Evolutionary conservation across 2,797 vertebrate species (phyloP).

Genomic region (Momotus momota): DNA sequence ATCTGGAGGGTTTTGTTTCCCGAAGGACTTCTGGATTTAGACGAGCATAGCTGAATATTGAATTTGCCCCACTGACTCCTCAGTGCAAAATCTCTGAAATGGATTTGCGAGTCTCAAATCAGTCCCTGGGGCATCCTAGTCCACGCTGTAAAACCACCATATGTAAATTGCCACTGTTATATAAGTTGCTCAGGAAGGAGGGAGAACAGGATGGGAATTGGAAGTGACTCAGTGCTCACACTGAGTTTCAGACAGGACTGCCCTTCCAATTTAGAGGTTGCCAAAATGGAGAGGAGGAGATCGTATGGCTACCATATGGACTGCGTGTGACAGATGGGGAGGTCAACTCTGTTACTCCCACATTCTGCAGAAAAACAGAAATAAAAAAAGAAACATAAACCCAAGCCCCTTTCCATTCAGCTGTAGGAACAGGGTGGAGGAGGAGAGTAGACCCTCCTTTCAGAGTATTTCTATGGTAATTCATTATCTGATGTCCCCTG

Average conservation of each 20-base stretch:
- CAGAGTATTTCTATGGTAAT: slow-evolving; percentile 16
- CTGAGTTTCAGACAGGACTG: slow-evolving; percentile 52
- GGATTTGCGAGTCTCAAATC: slow-evolving; percentile 74
- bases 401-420: background rate
- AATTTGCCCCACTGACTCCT: slow-evolving; percentile 28
- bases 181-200: slow-evolving; percentile 57
- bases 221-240: slow-evolving; percentile 53
- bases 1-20: background rate
- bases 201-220: slow-evolving; percentile 44
- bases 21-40: slow-evolving; percentile 7
- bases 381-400: background rate
- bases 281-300: background rate
- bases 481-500: slow-evolving; percentile 42
- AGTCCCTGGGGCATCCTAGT: slow-evolving; percentile 69
- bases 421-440: background rate
- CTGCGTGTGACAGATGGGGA: background rate
- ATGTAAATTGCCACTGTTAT: slow-evolving; percentile 69
- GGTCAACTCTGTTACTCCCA: background rate
- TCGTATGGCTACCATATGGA: slow-evolving; percentile 10
- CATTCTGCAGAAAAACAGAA: background rate
- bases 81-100: slow-evolving; percentile 65
- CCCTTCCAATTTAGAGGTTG: slow-evolving; percentile 47
- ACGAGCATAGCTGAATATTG: slow-evolving; percentile 3
- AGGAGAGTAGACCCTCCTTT: background rate
- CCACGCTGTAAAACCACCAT: slow-evolving; percentile 68